Base-by-base conservation (phyloP, 1,140 invertebrate genomes). In the Hylaeus volcanicus region DNA sequence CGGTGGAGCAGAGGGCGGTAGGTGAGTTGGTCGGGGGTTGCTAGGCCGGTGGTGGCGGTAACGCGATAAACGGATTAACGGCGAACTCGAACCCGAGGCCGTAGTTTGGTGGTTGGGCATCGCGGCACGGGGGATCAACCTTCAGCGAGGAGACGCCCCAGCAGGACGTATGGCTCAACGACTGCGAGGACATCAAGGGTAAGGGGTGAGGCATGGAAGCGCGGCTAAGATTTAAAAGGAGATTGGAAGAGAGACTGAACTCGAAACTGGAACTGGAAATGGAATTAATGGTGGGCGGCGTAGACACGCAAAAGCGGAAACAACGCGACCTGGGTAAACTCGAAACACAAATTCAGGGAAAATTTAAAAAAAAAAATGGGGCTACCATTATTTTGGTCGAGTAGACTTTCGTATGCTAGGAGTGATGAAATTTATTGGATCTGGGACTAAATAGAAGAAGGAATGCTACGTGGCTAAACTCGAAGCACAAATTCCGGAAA, bases 41-140 rank as follows among this genome's bases (percentile, higher is more conserved):
- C 89, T 88, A 86, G 88, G 88, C 88, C 88, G 90, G 89, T 87
- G 89, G 90, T 90, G 91, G 90, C 91, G 86, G 91, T 91, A 92
- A 92, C 90, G 91, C 90, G 91, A 92, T 92, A 92, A 92, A 92
- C 91, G 90, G 91, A 92, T 91, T 92, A 92, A 92, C 91, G 90
- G 89, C 89, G 88, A 91, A 87, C 88, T 90, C 89, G 89, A 90
- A 90, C 87, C 89, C 86, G 90, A 90, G 90, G 89, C 82, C 86
- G 85, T 88, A 89, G 89, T 88, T 86, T 86, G 80, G 85, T 79
- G 83, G 85, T 88, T 73, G 83, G 77, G 84, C 79, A 81, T 82
- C 85, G 81, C 79, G 81, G 82, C 58, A 85, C 82, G 84, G 82
- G 85, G 81, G 80, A 85, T 85, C 75, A 78, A 37, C 66, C 26